A percentile compares a stretch with the other conserved stretches of the same genome.
Evolutionary conservation across 2,113 vertebrate species (phyloP).

Genomic region (Ceyx cyanopectus): DNA sequence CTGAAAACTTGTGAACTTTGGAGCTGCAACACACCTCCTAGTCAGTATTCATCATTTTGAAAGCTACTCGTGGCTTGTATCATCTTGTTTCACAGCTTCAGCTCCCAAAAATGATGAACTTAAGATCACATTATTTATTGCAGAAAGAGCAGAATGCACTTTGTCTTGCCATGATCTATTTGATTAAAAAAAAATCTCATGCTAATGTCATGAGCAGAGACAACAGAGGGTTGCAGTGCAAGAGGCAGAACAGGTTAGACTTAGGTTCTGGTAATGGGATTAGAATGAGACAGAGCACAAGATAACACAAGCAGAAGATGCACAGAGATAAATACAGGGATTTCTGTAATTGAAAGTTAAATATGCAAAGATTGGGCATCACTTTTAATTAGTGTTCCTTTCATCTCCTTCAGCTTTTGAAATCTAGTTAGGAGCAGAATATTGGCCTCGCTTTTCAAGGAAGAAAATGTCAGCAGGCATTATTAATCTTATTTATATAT

Average conservation of each 20-base stretch:
- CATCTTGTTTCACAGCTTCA: background rate
- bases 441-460: background rate
- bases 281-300: background rate
- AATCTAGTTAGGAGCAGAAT: background rate
- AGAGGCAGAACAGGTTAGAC: background rate
- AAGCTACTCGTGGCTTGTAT: background rate
- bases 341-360: background rate
- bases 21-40: background rate
- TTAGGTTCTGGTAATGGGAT: background rate
- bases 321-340: background rate
- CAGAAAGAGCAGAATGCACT: background rate
- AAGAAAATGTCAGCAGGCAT: background rate
- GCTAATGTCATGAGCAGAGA: background rate
- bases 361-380: background rate
- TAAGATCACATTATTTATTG: background rate
- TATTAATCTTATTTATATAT: background rate
- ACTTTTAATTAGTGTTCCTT: background rate
- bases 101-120: background rate
- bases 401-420: background rate
- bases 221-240: background rate
- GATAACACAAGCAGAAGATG: background rate
- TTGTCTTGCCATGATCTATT: background rate
- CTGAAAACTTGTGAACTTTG: background rate
- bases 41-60: background rate
- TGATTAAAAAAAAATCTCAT: background rate